Percentiles rank a stretch among this genome's conserved stretches.
Evolutionary conservation across 2,113 vertebrate genomes (phyloP).

Genomic region (Marcusenius ussheri): DNA sequence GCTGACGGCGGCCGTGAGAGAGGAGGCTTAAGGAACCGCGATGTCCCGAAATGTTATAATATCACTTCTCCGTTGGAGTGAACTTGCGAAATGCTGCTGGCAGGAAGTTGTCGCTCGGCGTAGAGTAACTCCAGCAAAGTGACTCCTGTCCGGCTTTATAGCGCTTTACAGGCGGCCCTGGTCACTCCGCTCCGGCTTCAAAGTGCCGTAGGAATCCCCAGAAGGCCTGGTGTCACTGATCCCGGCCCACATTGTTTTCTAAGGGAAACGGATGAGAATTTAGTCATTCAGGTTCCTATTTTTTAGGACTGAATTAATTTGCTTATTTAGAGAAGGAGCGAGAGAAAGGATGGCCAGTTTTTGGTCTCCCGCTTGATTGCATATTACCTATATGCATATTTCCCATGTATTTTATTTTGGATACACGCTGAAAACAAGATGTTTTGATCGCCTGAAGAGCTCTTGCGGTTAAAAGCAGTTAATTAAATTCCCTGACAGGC

Average conservation of each 20-base stretch:
- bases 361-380: not conserved
- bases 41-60: not conserved
- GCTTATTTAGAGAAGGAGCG: not conserved
- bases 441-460: not conserved
- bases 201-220: not conserved
- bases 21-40: not conserved
- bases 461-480: not conserved
- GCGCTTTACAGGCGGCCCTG: not conserved
- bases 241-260: not conserved
- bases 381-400: not conserved
- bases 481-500: not conserved
- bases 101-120: slow-evolving; percentile 46
- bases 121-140: slow-evolving; percentile 11
- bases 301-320: not conserved
- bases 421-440: not conserved
- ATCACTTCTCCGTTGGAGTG: slow-evolving; percentile 28
- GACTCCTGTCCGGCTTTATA: not conserved
- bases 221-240: not conserved
- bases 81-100: slow-evolving; percentile 54
- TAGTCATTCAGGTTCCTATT: not conserved
- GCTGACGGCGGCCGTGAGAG: not conserved
- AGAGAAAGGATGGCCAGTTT: not conserved
- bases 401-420: not conserved
- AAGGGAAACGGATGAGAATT: not conserved
- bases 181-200: not conserved